Evolutionary conservation across 2,888 invertebrate species (phyloP).

Genomic region (Dicranocentrus wangi): DNA sequence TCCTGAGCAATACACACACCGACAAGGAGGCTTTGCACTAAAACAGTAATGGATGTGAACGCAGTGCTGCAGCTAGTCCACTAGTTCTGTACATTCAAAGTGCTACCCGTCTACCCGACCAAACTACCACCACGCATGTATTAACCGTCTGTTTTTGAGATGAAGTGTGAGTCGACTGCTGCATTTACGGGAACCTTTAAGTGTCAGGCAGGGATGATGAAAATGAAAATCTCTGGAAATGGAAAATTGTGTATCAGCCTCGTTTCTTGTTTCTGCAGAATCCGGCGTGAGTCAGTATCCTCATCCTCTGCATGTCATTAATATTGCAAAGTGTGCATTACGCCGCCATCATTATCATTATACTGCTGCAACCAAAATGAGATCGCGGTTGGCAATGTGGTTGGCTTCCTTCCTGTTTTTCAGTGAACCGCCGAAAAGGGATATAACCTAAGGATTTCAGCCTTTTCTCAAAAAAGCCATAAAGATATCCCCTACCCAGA

Average conservation of each 20-base stretch:
- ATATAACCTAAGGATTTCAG: not conserved
- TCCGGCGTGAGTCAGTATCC: not conserved
- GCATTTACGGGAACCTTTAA: no score
- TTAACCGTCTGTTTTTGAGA: no score
- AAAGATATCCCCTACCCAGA: no score
- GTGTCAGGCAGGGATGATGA: no score
- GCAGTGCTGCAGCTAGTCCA: no score
- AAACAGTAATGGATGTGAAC: no score
- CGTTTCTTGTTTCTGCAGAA: not conserved
- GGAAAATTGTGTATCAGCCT: not conserved
- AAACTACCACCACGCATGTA: no score
- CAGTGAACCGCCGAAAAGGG: not conserved
- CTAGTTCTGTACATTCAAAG: no score
- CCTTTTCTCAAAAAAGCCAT: not conserved
- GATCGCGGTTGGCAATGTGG: not conserved
- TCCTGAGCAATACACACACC: constrained; percentile 43
- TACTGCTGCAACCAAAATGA: not conserved
- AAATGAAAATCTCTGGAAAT: no score
- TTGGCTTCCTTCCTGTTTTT: not conserved
- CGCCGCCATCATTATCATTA: not conserved
- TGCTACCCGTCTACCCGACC: no score
- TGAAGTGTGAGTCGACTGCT: no score
- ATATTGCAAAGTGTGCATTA: constrained; percentile 13
- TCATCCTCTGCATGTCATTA: constrained; percentile 13
- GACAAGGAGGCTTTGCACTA: no score